phyloP scores from a whole-genome alignment of 2,113 vertebrate species.

The Piaya cayana region DNA sequence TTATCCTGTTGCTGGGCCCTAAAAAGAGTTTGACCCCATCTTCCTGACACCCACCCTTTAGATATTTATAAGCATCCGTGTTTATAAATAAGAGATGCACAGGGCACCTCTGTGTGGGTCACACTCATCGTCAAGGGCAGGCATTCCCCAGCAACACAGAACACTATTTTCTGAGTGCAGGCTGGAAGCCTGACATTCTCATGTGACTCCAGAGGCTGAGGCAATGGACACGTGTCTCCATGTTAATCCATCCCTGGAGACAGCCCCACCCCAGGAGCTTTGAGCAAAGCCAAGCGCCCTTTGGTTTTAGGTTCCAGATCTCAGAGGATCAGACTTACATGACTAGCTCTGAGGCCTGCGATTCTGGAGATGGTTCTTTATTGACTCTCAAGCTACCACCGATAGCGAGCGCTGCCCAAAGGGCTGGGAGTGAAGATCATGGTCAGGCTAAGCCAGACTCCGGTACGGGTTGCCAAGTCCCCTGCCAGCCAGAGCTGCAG shows the following conservation, averaged over 20 bases:
- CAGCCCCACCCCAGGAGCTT: neutral
- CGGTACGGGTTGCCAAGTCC: neutral
- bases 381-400: rapidly evolving
- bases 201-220: slow-evolving; percentile 18
- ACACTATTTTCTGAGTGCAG: neutral
- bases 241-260: neutral
- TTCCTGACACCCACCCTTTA: no score
- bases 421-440: neutral
- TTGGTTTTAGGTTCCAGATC: neutral
- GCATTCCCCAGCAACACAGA: neutral
- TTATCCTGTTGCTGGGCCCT: no score
- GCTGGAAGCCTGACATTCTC: neutral
- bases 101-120: neutral
- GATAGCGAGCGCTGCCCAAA: rapidly evolving
- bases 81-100: neutral
- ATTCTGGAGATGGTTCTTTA: neutral
- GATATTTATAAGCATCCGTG: no score
- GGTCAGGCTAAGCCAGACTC: neutral
- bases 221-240: neutral
- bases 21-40: no score
- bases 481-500: neutral
- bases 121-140: neutral
- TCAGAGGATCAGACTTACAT: neutral
- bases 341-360: rapidly evolving
- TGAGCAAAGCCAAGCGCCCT: neutral